These are phyloP conservation scores for Lamellibrachia columna DNA, from an alignment of 2,888 invertebrate genomes.

Conservation along the genomic window DNA sequence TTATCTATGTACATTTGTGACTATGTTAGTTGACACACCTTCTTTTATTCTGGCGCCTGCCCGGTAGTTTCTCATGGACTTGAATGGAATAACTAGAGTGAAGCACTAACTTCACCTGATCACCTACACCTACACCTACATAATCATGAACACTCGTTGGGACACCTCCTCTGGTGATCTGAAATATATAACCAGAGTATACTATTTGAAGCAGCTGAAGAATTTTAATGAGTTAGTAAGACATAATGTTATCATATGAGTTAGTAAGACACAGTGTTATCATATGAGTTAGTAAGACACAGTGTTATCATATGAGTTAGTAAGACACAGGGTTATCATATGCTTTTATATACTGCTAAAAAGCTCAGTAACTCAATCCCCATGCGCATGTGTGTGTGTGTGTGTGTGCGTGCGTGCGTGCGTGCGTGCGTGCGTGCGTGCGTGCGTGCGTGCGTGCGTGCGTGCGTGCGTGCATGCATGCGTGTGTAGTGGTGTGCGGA, in stretches of 20 bases:
- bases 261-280: no score
- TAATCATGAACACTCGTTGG: no score
- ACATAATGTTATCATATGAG: neutral
- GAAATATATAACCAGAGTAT: neutral
- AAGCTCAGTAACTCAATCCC: neutral
- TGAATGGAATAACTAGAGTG: neutral
- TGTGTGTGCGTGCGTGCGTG: no score
- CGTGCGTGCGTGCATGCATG: no score
- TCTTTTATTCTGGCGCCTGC: neutral
- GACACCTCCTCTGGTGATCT: no score
- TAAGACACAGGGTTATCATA: neutral
- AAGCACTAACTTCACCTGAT: neutral
- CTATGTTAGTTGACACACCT: neutral
- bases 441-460: no score
- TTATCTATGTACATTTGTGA: neutral
- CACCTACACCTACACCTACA: no score
- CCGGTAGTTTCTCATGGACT: neutral
- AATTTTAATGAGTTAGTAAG: neutral
- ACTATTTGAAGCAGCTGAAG: neutral
- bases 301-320: neutral
- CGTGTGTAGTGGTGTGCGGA: no score
- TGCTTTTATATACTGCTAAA: neutral
- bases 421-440: neutral
- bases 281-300: neutral
- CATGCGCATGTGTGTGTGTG: no score